Evolutionary conservation across 2,113 vertebrate species (phyloP).

Genomic region (Ochotona curzoniae): DNA sequence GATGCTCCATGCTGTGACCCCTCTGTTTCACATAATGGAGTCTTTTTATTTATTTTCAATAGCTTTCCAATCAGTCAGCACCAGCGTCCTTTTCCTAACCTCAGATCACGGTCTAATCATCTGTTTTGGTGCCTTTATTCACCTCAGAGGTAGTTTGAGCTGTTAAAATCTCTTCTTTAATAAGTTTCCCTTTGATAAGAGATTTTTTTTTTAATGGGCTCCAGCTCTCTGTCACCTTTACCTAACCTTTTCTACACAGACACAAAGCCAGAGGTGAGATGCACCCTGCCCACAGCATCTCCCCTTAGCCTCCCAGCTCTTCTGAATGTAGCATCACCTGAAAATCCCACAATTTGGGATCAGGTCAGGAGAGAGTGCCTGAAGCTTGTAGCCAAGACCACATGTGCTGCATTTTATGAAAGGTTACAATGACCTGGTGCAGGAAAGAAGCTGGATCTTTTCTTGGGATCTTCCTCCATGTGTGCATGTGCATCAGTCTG

Average conservation of each 20-base stretch:
- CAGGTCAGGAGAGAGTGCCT: conserved; percentile 48
- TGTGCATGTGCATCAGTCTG: not conserved
- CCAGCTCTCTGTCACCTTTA: conserved; percentile 77
- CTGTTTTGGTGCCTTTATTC: conserved; percentile 82
- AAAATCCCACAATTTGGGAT: conserved; percentile 30
- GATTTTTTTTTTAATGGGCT: conserved; percentile 68
- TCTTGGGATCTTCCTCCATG: conserved; percentile 73
- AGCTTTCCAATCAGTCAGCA: conserved; percentile 80
- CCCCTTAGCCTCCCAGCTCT: conserved; percentile 5
- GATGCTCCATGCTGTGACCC: conserved; percentile 68
- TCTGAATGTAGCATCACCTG: not conserved
- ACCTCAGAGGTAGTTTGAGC: conserved; percentile 79
- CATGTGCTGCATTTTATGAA: conserved; percentile 14
- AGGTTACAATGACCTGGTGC: conserved; percentile 62
- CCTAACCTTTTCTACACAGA: conserved; percentile 68
- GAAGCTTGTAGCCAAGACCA: not conserved
- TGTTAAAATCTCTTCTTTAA: conserved; percentile 78
- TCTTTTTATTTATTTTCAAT: conserved; percentile 85
- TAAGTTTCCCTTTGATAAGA: conserved; percentile 79
- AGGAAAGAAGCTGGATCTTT: conserved; percentile 73
- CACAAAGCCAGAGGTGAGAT: not conserved
- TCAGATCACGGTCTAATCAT: conserved; percentile 82
- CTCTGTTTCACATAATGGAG: conserved; percentile 74
- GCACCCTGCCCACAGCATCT: conserved; percentile 29
- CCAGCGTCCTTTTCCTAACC: conserved; percentile 79